A percentile compares a stretch with the other conserved stretches of the same genome.
Conservation (phyloP, 2,888 invertebrate genomes). For the Heteromyza rotundicornis region DNA sequence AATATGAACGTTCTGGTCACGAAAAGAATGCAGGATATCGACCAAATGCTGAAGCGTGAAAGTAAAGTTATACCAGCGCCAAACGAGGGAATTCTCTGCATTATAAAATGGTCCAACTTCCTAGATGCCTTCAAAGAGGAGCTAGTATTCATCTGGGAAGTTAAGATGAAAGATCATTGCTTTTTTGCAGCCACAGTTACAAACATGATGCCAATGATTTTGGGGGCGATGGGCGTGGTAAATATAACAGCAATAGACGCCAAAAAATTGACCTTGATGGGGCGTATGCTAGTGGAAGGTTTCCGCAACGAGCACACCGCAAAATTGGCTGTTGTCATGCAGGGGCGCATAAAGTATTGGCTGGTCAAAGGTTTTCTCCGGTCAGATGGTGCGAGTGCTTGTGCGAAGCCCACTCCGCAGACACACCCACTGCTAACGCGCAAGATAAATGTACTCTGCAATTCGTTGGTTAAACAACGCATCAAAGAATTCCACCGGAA, state of each 20-base stretch:
- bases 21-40: conserved; percentile 60
- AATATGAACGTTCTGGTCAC: conserved; percentile 58
- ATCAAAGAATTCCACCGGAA: conserved; percentile 43
- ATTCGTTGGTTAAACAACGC: conserved; percentile 55
- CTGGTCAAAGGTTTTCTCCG: conserved; percentile 54
- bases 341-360: conserved; percentile 53
- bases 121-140: conserved; percentile 52
- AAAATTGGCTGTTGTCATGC: conserved; percentile 55
- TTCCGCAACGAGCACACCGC: conserved; percentile 41
- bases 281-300: conserved; percentile 48
- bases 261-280: conserved; percentile 47
- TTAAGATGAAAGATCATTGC: conserved; percentile 42
- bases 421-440: conserved; percentile 58
- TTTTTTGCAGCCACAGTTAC: conserved; percentile 54
- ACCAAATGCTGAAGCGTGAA: conserved; percentile 54
- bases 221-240: conserved; percentile 51
- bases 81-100: conserved; percentile 55
- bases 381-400: conserved; percentile 48
- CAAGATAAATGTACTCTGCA: conserved; percentile 58
- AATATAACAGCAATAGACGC: conserved; percentile 48
- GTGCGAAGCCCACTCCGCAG: conserved; percentile 57
- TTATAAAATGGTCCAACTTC: conserved; percentile 58
- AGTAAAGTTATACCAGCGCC: conserved; percentile 55
- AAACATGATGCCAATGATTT: conserved; percentile 55
- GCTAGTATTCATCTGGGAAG: conserved; percentile 56